Percentiles rank a stretch among this genome's conserved stretches.
Evolutionary conservation across 2,888 invertebrate genomes (phyloP).

Genomic region (Halictus quadricinctus): DNA sequence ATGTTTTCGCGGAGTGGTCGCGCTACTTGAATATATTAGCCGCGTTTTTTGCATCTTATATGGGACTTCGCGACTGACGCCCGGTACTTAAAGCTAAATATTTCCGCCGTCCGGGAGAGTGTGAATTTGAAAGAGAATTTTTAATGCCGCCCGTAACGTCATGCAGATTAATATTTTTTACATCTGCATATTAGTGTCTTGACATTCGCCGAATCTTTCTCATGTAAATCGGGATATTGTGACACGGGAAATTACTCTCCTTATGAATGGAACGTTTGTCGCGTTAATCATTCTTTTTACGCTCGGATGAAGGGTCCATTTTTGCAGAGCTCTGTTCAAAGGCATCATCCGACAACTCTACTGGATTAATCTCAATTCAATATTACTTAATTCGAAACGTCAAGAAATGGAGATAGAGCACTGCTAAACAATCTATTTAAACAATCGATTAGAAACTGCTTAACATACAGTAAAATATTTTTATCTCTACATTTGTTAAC

Average conservation of each 20-base stretch:
- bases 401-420: background rate
- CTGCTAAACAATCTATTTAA: background rate
- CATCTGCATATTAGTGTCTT: background rate
- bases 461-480: background rate
- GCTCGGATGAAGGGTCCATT: background rate
- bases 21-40: slow-evolving; percentile 31
- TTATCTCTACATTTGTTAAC: too few species aligned
- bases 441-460: background rate
- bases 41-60: slow-evolving; percentile 42
- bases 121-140: slow-evolving; percentile 4
- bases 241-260: slow-evolving; percentile 7
- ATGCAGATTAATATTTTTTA: slow-evolving; percentile 1
- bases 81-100: slow-evolving; percentile 37
- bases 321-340: background rate
- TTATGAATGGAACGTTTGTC: background rate
- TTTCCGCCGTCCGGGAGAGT: slow-evolving; percentile 18
- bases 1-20: slow-evolving; percentile 34
- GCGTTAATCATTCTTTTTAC: background rate
- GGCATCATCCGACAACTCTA: background rate
- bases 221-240: background rate
- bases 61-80: slow-evolving; percentile 21
- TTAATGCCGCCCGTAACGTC: background rate
- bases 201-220: background rate
- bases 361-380: background rate
- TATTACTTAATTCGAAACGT: background rate